A percentile compares a stretch with the other conserved stretches of the same genome.
phyloP scores from a whole-genome alignment of 2,113 vertebrate species.

The Platichthys flesus region DNA sequence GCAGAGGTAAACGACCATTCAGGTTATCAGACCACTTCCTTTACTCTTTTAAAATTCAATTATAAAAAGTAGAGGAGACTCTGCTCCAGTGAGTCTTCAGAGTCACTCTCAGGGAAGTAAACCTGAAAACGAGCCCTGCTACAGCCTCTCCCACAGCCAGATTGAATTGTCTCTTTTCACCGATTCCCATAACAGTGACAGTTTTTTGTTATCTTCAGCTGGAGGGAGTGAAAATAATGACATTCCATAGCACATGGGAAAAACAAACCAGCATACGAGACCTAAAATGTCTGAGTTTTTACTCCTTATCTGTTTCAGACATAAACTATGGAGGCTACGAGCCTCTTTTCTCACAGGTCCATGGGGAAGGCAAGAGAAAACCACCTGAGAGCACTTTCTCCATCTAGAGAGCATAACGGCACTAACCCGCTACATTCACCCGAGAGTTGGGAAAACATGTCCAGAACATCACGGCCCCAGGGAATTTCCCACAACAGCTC shows the following conservation, averaged over 20 bases:
- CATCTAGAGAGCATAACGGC: slow-evolving; percentile 19
- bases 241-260: slow-evolving; percentile 31
- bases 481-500: slow-evolving; percentile 39
- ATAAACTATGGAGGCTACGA: slow-evolving; percentile 33
- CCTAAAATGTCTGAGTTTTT: neutral
- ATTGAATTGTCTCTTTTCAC: slow-evolving; percentile 9
- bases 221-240: slow-evolving; percentile 25
- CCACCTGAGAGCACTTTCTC: slow-evolving; percentile 1
- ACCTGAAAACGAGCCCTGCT: neutral
- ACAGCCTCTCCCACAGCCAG: neutral
- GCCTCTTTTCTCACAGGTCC: slow-evolving; percentile 48
- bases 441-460: too few species aligned
- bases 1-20: too few species aligned
- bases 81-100: too few species aligned
- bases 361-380: neutral
- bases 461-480: slow-evolving; percentile 1
- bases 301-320: slow-evolving; percentile 57
- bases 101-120: neutral
- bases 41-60: too few species aligned
- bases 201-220: slow-evolving; percentile 9
- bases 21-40: too few species aligned
- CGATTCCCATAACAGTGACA: slow-evolving; percentile 43
- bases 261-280: too few species aligned
- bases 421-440: slow-evolving; percentile 57
- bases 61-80: neutral